Evolutionary conservation across 2,113 vertebrate genomes (phyloP).

Genomic region (Buteo buteo): DNA sequence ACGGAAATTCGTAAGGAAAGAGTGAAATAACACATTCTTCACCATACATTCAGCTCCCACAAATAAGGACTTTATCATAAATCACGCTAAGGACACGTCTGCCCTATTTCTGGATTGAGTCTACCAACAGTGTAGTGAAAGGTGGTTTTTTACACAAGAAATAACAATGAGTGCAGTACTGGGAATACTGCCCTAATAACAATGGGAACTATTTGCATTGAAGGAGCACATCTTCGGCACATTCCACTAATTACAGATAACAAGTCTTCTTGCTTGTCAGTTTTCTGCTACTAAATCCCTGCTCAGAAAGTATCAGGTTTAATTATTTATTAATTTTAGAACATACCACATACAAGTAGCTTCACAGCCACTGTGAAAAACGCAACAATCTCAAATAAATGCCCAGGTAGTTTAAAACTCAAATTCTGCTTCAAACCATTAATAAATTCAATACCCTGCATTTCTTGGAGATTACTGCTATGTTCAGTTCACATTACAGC

Average conservation of each 20-base stretch:
- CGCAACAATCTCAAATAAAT: neutral
- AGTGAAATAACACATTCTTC: neutral
- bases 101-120: neutral
- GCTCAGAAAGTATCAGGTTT: neutral
- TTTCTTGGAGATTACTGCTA: neutral
- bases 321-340: neutral
- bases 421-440: neutral
- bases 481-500: neutral
- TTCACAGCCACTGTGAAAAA: neutral
- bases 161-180: neutral
- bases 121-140: neutral
- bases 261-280: neutral
- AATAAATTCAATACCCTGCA: neutral
- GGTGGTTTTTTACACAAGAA: neutral
- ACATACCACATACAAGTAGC: neutral
- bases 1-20: neutral
- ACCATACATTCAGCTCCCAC: neutral
- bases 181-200: neutral
- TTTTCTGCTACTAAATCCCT: neutral
- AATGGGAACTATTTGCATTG: neutral
- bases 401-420: neutral
- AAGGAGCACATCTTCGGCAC: neutral
- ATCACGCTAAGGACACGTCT: neutral
- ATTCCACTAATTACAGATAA: neutral
- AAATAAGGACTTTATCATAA: neutral